A percentile compares a stretch with the other conserved stretches of the same genome.
Conservation (phyloP, 2,797 vertebrate genomes). For the Poeciliopsis paucimaculata region DNA sequence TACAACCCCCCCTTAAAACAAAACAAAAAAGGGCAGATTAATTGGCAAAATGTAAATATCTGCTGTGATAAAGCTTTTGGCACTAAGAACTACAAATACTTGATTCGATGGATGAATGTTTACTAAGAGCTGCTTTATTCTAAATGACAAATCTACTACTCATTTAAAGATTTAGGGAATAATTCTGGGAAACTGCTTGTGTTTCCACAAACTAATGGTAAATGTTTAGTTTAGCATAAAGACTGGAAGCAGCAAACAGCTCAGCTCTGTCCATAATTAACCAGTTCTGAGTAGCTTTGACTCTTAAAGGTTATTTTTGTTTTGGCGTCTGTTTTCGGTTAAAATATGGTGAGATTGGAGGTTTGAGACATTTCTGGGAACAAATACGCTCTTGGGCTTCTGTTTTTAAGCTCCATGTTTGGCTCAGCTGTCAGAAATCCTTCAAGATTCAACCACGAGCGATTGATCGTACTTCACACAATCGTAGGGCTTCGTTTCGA, state of each 20-base stretch:
- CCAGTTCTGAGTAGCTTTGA: not conserved
- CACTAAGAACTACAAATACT: conserved; percentile 43
- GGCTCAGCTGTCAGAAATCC: not conserved
- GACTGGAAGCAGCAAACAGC: not conserved
- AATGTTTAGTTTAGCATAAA: conserved; percentile 1
- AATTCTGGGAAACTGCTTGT: conserved; percentile 3
- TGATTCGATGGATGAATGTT: conserved; percentile 18
- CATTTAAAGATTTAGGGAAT: not conserved
- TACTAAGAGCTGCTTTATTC: not conserved
- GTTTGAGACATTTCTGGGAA: not conserved
- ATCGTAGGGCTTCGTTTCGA: not conserved
- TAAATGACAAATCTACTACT: not conserved
- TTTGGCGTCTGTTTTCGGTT: not conserved
- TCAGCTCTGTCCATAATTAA: not conserved
- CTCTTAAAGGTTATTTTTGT: not conserved
- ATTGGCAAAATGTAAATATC: conserved; percentile 40
- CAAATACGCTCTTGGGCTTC: not conserved
- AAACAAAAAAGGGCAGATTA: not conserved
- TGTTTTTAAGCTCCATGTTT: not conserved
- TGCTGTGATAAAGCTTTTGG: conserved; percentile 58
- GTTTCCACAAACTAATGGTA: not conserved
- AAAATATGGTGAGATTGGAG: not conserved
- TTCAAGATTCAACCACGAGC: not conserved
- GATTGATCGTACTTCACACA: not conserved
- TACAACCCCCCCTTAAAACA: not conserved